Base-by-base conservation (phyloP, 2,797 vertebrate genomes). In the Paedocypris micromegethes region DNA sequence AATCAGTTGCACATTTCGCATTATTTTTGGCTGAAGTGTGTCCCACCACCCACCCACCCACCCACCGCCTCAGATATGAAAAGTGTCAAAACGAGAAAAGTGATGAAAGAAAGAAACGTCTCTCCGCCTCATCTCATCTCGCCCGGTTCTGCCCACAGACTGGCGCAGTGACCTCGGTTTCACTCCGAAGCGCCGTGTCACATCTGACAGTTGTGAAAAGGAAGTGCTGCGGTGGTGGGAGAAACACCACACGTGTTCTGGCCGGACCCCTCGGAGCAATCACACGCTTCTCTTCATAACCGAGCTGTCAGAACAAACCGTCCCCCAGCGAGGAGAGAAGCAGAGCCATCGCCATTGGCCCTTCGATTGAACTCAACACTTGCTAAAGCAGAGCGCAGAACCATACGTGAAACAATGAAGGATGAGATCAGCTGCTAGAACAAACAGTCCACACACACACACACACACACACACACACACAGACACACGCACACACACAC, bases 301-400 rank as follows among this genome's bases (percentile, higher is more conserved):
- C 81, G 86, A 89, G 84, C 83, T 89, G 86, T 88, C 85, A 85
- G 78, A 75, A 77, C 82, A 83, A 85, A 84, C 77, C 77, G 58
- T 73, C 80, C 80, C 78, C 75, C 75, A 65, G 39, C 66, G 68
- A 58, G 5, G 72, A 75, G 78, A 81, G 58, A 65, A 68, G 78
- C 69, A 46, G 68, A 64, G 69, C 54, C 47, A 52, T 50, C 48
- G 68, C n/a, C 39, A 43, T 53, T 42, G 53, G 43, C 64, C 56
- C 43, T 23, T 23, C 23, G 23, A 23, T 1, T 23, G 23, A 23
- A 23, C 23, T 23, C 23, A 23, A 23, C 23, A 23, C 23, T 45
- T 61, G 52, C 48, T 44, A 57, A 72, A 48, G 51, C 48, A 58
- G 37, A 9, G 48, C 23, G 7, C 38, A 61, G 9, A 58, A 23